These are phyloP conservation scores for Lycaon pictus DNA, from an alignment of 2,113 vertebrate genomes.

Conservation along the genomic window DNA sequence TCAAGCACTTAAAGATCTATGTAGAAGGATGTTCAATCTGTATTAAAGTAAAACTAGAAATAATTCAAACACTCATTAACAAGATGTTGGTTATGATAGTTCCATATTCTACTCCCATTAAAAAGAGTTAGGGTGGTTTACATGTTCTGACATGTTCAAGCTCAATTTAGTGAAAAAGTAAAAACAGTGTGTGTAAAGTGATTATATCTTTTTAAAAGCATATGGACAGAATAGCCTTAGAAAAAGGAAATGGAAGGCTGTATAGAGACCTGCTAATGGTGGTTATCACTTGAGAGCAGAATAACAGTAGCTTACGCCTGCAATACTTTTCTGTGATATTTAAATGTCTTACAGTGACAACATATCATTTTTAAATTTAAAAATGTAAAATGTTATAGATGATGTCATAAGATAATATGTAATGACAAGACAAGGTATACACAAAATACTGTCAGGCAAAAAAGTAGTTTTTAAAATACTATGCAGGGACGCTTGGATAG, in stretches of 20 bases:
- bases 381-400: background rate
- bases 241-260: background rate
- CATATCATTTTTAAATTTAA: slow-evolving; percentile 4
- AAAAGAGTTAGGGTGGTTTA: slow-evolving; percentile 17
- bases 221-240: background rate
- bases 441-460: slow-evolving; percentile 32
- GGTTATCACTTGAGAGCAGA: background rate
- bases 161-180: background rate
- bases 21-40: background rate
- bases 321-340: background rate
- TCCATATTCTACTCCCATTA: background rate
- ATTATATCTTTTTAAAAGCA: background rate
- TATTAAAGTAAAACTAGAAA: slow-evolving; percentile 13
- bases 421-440: background rate
- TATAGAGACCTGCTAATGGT: background rate
- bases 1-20: background rate
- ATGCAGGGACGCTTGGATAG: no score
- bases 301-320: background rate
- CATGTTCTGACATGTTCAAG: background rate
- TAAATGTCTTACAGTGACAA: slow-evolving; percentile 33
- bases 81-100: background rate
- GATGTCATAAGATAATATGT: background rate
- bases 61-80: background rate
- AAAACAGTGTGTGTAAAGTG: background rate
- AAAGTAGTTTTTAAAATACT: slow-evolving; percentile 23